A percentile compares a stretch with the other conserved stretches of the same genome.
These are phyloP conservation scores for Oxyteleia sp. DNA, from an alignment of 2,888 invertebrate genomes.

Conservation along the genomic window DNA sequence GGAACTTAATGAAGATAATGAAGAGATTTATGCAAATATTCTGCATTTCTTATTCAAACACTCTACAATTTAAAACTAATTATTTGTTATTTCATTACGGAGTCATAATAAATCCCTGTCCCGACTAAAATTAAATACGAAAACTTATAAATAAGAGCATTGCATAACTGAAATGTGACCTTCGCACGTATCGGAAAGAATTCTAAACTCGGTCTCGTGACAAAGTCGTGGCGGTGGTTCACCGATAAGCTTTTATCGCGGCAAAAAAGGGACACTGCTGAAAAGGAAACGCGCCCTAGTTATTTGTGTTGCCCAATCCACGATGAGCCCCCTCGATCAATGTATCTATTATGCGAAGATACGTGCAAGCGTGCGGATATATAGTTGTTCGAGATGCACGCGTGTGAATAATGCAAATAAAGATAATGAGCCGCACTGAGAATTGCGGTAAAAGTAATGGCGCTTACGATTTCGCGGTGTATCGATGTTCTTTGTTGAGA, in stretches of 20 bases:
- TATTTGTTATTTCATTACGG: too few relatives aligned
- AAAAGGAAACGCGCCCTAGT: slow-evolving; percentile 34
- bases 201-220: slow-evolving; percentile 34
- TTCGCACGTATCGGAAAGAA: slow-evolving; percentile 20
- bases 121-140: too few relatives aligned
- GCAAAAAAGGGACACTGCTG: slow-evolving; percentile 28
- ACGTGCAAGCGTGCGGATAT: slow-evolving; percentile 15
- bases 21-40: too few relatives aligned
- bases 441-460: slow-evolving; percentile 31
- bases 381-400: slow-evolving; percentile 25
- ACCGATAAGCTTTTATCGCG: slow-evolving; percentile 31
- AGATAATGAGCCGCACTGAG: slow-evolving; percentile 25
- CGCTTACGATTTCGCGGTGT: slow-evolving; percentile 6
- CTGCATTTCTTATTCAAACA: too few relatives aligned
- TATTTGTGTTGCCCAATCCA: slow-evolving; percentile 41
- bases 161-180: slow-evolving; percentile 28
- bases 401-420: slow-evolving; percentile 37
- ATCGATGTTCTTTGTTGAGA: slow-evolving; percentile 18
- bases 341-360: slow-evolving; percentile 31
- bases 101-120: too few relatives aligned
- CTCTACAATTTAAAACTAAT: too few relatives aligned
- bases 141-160: background rate
- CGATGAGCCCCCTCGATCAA: slow-evolving; percentile 30
- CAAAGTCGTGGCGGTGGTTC: slow-evolving; percentile 9
- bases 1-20: too few relatives aligned